Percentiles rank a stretch among this genome's conserved stretches.
Evolutionary conservation across 2,797 vertebrate species (phyloP).

Genomic region (Galagoides demidoff): DNA sequence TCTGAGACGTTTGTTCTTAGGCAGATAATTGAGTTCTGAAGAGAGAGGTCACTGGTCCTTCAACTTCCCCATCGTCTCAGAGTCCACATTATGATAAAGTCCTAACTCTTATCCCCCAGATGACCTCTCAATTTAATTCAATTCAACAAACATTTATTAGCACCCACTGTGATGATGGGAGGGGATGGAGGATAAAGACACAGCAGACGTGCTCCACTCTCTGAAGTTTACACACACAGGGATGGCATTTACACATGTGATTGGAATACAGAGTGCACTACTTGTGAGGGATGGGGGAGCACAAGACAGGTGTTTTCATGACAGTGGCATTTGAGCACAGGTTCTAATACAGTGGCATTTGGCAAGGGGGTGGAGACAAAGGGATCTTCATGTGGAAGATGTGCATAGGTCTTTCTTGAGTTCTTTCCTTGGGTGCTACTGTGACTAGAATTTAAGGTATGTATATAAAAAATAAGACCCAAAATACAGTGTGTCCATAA

Average conservation of each 20-base stretch:
- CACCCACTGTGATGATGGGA: not conserved
- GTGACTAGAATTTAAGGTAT: not conserved
- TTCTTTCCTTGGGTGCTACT: not conserved
- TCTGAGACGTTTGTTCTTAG: constrained; percentile 36
- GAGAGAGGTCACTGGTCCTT: constrained; percentile 61
- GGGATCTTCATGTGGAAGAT: not conserved
- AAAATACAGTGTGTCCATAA: not conserved
- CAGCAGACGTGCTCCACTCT: not conserved
- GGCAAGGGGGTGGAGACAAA: not conserved
- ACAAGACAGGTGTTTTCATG: not conserved
- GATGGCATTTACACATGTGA: no score
- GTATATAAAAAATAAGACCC: not conserved
- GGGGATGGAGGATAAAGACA: not conserved
- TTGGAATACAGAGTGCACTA: not conserved
- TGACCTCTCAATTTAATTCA: constrained; percentile 58
- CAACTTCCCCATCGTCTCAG: not conserved
- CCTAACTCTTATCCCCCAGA: not conserved
- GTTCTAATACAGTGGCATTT: not conserved
- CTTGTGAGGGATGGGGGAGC: rapidly evolving
- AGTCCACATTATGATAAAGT: constrained; percentile 62
- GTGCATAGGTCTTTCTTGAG: not conserved
- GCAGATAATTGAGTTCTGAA: constrained; percentile 77
- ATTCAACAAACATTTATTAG: constrained; percentile 52
- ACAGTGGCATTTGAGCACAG: not conserved
- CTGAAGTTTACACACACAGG: not conserved